These are phyloP conservation scores for Parascotia fuliginaria DNA, from an alignment of 2,888 invertebrate species.

Conservation along the genomic window DNA sequence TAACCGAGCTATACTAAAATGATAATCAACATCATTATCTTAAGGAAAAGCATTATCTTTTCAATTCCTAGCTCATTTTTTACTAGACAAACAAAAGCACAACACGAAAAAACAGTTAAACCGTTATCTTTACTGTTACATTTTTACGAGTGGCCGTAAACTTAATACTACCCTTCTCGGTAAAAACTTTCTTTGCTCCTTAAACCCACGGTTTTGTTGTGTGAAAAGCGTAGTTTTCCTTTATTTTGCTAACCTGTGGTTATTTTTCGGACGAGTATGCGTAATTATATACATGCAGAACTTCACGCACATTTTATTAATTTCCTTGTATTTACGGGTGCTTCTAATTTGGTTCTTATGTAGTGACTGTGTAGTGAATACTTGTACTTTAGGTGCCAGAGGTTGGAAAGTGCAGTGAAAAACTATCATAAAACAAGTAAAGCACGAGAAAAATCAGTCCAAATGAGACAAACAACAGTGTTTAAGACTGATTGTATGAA, in stretches of 20 bases:
- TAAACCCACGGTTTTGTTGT: conserved; percentile 35
- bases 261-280: neutral
- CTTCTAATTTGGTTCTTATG: too few relatives aligned
- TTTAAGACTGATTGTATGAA: too few relatives aligned
- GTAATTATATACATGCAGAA: too few relatives aligned
- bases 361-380: too few relatives aligned
- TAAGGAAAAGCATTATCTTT: conserved; percentile 24
- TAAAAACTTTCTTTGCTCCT: conserved; percentile 42
- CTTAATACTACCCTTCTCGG: conserved; percentile 66
- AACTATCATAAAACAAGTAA: too few relatives aligned
- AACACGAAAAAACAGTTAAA: conserved; percentile 54
- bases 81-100: conserved; percentile 31
- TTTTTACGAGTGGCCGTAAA: conserved; percentile 69
- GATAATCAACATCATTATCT: neutral
- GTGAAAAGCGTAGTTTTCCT: conserved; percentile 21
- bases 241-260: conserved; percentile 17
- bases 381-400: too few relatives aligned
- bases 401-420: too few relatives aligned
- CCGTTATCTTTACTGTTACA: conserved; percentile 66
- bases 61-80: conserved; percentile 44
- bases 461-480: too few relatives aligned
- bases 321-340: too few relatives aligned
- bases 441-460: too few relatives aligned
- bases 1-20: neutral
- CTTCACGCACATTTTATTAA: too few relatives aligned